These are phyloP conservation scores for Heliangelus exortis DNA, from an alignment of 2,797 vertebrate genomes.

Conservation along the genomic window DNA sequence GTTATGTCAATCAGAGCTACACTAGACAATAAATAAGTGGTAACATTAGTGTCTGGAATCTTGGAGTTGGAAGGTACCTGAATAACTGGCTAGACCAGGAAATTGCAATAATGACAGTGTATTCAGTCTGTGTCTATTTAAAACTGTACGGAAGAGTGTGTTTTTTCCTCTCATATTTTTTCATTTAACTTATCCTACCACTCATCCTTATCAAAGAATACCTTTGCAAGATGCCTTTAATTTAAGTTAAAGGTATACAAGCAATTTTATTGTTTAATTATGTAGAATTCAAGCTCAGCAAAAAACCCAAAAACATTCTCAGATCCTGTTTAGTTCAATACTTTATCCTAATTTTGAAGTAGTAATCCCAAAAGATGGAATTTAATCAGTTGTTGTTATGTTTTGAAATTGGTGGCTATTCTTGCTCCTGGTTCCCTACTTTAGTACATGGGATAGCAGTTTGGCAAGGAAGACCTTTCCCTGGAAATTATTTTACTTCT, in stretches of 20 bases:
- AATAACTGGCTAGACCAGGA: not conserved
- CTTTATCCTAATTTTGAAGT: not conserved
- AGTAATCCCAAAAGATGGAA: not conserved
- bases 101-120: not conserved
- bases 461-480: not conserved
- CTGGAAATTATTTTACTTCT: not conserved
- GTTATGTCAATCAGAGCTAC: not conserved
- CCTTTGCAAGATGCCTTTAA: not conserved
- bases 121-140: not conserved
- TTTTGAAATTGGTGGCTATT: not conserved
- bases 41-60: not conserved
- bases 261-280: not conserved
- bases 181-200: not conserved
- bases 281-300: not conserved
- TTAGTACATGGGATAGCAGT: not conserved
- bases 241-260: not conserved
- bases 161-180: not conserved
- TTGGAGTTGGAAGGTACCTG: not conserved
- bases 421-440: not conserved
- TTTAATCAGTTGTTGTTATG: rapidly evolving
- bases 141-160: not conserved
- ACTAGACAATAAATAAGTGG: not conserved
- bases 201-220: not conserved
- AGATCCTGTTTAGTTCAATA: not conserved
- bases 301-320: not conserved